Evolutionary conservation across 2,113 vertebrate genomes (phyloP).

Genomic region (Cyanoramphus novaezelandiae): DNA sequence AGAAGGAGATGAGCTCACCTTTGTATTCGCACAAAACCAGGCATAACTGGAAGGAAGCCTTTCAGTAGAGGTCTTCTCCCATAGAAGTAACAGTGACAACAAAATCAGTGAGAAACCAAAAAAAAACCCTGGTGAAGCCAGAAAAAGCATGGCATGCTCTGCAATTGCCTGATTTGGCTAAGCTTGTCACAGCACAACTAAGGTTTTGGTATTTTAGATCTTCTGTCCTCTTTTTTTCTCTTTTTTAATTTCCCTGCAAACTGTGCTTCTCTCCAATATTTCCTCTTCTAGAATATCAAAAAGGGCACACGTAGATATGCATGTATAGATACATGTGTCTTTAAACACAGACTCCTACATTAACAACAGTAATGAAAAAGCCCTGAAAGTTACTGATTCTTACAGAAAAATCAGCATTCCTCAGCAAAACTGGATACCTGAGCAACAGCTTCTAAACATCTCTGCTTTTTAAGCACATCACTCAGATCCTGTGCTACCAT

Average conservation of each 20-base stretch:
- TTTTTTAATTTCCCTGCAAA: not conserved
- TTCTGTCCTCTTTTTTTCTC: not conserved
- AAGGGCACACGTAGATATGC: fast-evolving
- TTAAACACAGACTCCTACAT: fast-evolving
- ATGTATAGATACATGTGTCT: fast-evolving
- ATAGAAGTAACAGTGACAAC: not conserved
- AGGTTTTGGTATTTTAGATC: not conserved
- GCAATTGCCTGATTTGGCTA: not conserved
- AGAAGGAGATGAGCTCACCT: not conserved
- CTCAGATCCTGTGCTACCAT: not conserved
- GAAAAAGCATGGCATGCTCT: not conserved
- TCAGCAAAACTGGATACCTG: not conserved
- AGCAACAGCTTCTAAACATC: not conserved
- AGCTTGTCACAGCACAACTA: not conserved
- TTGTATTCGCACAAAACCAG: not conserved
- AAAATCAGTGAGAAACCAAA: not conserved
- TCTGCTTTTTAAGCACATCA: fast-evolving
- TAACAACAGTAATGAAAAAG: not conserved
- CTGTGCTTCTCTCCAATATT: not conserved
- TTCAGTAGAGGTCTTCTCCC: not conserved
- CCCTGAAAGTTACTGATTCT: not conserved
- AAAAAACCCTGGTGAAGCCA: not conserved
- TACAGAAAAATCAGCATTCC: not conserved
- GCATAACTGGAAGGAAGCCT: not conserved
- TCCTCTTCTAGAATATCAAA: not conserved